Conservation (phyloP, 2,888 invertebrate species). For the Acronicta psi region DNA sequence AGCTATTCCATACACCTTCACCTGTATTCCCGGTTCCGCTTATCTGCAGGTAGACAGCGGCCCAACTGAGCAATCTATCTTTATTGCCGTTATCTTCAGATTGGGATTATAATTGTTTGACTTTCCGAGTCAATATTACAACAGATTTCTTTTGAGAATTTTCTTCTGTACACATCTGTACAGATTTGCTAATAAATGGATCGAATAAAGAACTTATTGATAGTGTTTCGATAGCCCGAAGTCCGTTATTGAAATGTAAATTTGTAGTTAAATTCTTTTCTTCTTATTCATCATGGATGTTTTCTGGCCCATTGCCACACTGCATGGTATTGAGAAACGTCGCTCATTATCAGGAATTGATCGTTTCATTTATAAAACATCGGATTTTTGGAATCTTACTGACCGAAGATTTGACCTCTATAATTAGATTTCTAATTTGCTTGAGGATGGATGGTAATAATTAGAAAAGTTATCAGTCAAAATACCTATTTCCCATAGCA, state of each 20-base stretch:
- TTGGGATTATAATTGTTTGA: constrained; percentile 53
- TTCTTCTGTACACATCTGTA: not conserved
- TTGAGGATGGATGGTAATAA: not conserved
- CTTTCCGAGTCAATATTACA: constrained; percentile 40
- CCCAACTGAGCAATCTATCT: constrained; percentile 45
- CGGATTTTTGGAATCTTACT: not conserved
- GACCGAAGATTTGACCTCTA: not conserved
- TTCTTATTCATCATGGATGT: not conserved
- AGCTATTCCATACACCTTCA: constrained; percentile 42
- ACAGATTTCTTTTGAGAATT: constrained; percentile 20
- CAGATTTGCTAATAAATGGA: constrained; percentile 19
- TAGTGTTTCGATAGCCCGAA: not conserved
- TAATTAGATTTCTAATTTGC: not conserved
- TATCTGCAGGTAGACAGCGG: constrained; percentile 51
- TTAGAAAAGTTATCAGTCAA: not conserved
- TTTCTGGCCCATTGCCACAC: constrained; percentile 22
- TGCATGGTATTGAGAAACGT: constrained; percentile 3
- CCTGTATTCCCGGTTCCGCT: constrained; percentile 32
- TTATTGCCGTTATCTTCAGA: constrained; percentile 53
- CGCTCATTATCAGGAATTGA: constrained; percentile 22
- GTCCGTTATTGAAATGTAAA: constrained; percentile 2
- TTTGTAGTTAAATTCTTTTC: constrained; percentile 7
- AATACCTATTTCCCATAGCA: no score
- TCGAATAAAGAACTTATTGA: constrained; percentile 10
- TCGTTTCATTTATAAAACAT: constrained; percentile 23